Conservation (phyloP, 2,797 vertebrate species). For the Pseudochirops cupreus region DNA sequence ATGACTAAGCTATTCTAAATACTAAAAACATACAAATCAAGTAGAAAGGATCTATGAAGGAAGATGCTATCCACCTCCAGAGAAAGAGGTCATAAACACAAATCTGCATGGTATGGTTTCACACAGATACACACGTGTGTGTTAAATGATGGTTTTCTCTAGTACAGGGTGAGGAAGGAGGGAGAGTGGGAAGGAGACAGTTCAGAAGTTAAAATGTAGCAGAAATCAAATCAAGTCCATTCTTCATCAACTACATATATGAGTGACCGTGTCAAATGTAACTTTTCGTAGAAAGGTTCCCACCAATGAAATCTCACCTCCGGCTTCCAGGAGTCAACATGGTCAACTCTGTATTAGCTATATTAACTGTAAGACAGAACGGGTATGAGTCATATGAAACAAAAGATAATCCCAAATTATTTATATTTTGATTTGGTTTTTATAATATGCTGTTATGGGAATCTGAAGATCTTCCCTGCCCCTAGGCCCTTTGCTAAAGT, state of each 20-base stretch:
- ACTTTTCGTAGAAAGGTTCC: background rate
- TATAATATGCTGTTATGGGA: no score
- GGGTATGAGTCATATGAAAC: background rate
- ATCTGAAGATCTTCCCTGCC: no score
- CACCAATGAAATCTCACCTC: background rate
- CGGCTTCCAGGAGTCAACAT: background rate
- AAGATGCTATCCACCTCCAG: background rate
- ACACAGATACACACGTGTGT: background rate
- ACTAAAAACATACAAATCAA: background rate
- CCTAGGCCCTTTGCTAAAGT: no score
- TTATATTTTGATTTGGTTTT: background rate
- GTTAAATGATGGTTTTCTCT: background rate
- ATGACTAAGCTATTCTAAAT: background rate
- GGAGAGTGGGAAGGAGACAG: background rate
- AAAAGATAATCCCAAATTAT: background rate
- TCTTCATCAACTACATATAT: background rate
- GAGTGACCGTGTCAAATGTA: background rate
- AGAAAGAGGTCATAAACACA: background rate
- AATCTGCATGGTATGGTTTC: background rate
- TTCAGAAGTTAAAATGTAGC: background rate
- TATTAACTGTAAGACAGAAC: background rate
- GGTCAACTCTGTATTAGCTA: background rate
- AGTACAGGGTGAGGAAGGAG: background rate
- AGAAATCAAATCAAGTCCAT: background rate
- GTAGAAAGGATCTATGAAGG: background rate